Percentiles rank a stretch among this genome's conserved stretches.
phyloP scores from a whole-genome alignment of 2,888 invertebrate genomes.

The Hemistola chrysoprasaria region DNA sequence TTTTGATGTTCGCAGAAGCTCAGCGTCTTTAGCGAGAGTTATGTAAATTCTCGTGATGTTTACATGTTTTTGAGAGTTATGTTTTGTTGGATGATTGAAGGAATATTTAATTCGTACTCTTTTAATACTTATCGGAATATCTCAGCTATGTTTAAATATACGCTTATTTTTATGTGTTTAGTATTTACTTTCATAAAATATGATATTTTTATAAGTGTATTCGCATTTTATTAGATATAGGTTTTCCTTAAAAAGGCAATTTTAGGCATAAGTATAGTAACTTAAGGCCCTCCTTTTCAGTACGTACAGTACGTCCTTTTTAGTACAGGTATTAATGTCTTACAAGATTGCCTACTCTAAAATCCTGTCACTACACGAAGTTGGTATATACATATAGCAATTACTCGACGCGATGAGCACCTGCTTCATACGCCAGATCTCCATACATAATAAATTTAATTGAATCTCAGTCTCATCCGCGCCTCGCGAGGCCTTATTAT shows the following conservation, averaged over 20 bases:
- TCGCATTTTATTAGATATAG: no score
- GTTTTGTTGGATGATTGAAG: not conserved
- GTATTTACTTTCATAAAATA: no score
- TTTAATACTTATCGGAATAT: no score
- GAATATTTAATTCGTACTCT: no score
- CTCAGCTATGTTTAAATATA: no score
- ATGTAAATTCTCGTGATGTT: slow-evolving; percentile 40
- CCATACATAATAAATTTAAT: slow-evolving; percentile 82
- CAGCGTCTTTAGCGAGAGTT: slow-evolving; percentile 43
- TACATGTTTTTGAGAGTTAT: slow-evolving; percentile 32
- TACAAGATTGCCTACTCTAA: slow-evolving; percentile 27
- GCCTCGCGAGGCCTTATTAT: slow-evolving; percentile 68
- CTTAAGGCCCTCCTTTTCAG: no score
- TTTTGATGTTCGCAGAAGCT: slow-evolving; percentile 69
- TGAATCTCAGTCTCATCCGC: slow-evolving; percentile 78
- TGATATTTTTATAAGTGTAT: no score
- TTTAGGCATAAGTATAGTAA: no score
- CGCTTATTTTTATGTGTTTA: no score
- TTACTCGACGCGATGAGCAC: slow-evolving; percentile 72
- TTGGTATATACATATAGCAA: slow-evolving; percentile 46
- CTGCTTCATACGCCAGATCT: slow-evolving; percentile 72
- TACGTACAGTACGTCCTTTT: no score
- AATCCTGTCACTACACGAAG: no score
- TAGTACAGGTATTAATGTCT: slow-evolving; percentile 51
- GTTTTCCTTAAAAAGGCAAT: no score